Percentiles rank a stretch among this genome's conserved stretches.
Conservation (phyloP, 2,113 vertebrate genomes). For the Xiphophorus hellerii region DNA sequence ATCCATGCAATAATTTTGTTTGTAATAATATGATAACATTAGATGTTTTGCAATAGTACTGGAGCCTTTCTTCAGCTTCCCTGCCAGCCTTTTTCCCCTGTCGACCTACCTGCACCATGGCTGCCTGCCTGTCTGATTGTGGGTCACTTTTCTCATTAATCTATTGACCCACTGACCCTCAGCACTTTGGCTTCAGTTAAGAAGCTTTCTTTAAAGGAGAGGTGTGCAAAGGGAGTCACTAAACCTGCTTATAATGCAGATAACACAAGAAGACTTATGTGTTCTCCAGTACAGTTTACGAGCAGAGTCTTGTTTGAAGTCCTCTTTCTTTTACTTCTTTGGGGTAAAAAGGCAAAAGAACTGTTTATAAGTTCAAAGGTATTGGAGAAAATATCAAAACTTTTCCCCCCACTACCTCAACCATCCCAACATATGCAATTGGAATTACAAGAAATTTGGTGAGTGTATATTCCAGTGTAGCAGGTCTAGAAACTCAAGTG, state of each 20-base stretch:
- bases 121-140: conserved; percentile 11
- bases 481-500: too few species aligned
- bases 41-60: conserved; percentile 38
- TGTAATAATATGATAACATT: conserved; percentile 26
- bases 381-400: neutral
- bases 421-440: neutral
- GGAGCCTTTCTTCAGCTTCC: conserved; percentile 42
- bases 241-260: neutral
- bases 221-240: conserved; percentile 17
- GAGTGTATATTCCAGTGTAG: too few species aligned
- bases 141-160: conserved; percentile 2
- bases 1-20: conserved; percentile 24
- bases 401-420: neutral
- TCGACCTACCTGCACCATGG: neutral
- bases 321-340: conserved; percentile 37
- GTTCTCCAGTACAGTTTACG: conserved; percentile 58
- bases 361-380: neutral
- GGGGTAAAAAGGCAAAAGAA: neutral
- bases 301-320: conserved; percentile 53
- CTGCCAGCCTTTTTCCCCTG: conserved; percentile 1
- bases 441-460: neutral
- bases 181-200: conserved; percentile 4
- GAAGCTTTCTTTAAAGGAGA: conserved; percentile 8
- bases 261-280: conserved; percentile 58
- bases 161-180: neutral